These are phyloP conservation scores for Montipora efflorescens DNA, from an alignment of 64 coral and sea anemone species.

Conservation along the genomic window DNA sequence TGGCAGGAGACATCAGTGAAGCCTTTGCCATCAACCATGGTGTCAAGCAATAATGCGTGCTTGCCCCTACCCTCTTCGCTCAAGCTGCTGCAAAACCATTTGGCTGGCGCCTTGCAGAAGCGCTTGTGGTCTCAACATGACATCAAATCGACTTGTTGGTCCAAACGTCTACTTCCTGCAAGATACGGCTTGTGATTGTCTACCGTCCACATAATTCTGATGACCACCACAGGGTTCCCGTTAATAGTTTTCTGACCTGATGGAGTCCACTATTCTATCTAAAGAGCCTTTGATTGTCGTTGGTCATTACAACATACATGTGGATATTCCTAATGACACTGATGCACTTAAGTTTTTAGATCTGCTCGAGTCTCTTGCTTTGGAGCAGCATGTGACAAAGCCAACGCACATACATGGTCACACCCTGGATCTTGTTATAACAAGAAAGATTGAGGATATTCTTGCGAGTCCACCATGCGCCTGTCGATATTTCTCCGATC, in stretches of 20 bases:
- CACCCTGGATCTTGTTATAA: slow-evolving; percentile 16
- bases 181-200: not conserved
- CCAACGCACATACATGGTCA: slow-evolving; percentile 23
- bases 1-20: no score
- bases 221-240: not conserved
- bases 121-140: no score
- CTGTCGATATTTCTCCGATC: not conserved
- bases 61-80: no score
- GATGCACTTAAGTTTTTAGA: slow-evolving; percentile 21
- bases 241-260: not conserved
- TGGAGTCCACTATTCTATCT: slow-evolving; percentile 37
- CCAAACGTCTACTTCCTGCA: not conserved
- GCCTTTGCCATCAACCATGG: no score
- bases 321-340: not conserved
- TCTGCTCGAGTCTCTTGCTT: slow-evolving; percentile 1
- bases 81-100: no score
- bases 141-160: not conserved
- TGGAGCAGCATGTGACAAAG: slow-evolving; percentile 16
- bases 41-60: no score
- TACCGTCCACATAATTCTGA: not conserved
- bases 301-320: slow-evolving; percentile 25
- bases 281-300: slow-evolving; percentile 45
- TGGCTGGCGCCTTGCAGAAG: no score
- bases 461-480: not conserved
- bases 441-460: slow-evolving; percentile 11